Percentiles rank a stretch among this genome's conserved stretches.
Conservation (phyloP, 2,888 invertebrate genomes). For the Malthinus flaveolus region DNA sequence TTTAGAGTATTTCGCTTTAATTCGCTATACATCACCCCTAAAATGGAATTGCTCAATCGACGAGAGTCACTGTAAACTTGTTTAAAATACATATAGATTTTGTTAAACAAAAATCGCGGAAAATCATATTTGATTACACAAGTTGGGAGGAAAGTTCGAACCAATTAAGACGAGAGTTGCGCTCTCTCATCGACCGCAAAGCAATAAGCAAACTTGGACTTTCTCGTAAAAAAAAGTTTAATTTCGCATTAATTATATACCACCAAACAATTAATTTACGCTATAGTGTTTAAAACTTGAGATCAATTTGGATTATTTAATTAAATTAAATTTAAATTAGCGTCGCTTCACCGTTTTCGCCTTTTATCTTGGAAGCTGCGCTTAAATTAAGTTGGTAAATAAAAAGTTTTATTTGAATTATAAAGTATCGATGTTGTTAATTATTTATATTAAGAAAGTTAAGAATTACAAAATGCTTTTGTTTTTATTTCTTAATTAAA, state of each 20-base stretch:
- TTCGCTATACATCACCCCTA: no score
- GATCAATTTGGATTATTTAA: slow-evolving; percentile 30
- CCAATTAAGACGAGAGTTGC: slow-evolving; percentile 25
- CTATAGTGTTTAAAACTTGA: slow-evolving; percentile 30
- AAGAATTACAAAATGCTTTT: neutral
- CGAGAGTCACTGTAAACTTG: slow-evolving; percentile 14
- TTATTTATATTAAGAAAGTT: slow-evolving; percentile 23
- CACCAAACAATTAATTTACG: slow-evolving; percentile 41
- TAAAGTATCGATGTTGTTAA: slow-evolving; percentile 21
- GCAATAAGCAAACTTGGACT: slow-evolving; percentile 37
- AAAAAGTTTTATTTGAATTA: slow-evolving; percentile 15
- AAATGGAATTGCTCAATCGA: neutral
- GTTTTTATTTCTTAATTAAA: no score
- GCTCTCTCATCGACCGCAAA: slow-evolving; percentile 25
- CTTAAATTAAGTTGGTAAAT: slow-evolving; percentile 26
- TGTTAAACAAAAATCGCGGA: slow-evolving; percentile 16
- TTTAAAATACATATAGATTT: slow-evolving; percentile 20
- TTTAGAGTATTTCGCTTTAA: no score
- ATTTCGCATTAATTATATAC: slow-evolving; percentile 44
- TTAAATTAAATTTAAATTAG: slow-evolving; percentile 30
- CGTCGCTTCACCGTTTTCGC: slow-evolving; percentile 15
- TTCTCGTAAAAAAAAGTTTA: slow-evolving; percentile 35
- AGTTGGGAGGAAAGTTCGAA: slow-evolving; percentile 25
- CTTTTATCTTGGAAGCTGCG: slow-evolving; percentile 21
- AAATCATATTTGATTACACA: slow-evolving; percentile 17